Evolutionary conservation across 2,888 invertebrate species (phyloP).

Genomic region (Drosophila cognata): DNA sequence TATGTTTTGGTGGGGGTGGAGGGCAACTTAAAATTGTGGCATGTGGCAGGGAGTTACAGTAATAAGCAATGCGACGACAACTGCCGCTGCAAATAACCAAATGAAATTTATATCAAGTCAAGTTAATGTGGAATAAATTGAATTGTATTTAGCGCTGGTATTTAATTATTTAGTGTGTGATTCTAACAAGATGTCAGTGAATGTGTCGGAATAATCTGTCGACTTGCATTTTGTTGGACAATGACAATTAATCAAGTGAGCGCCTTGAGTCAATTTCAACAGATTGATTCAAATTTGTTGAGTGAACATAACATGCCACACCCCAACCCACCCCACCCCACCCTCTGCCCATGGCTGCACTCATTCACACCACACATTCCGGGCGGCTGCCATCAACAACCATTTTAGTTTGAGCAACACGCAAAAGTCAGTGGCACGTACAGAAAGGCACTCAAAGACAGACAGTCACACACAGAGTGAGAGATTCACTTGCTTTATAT

Average conservation of each 20-base stretch:
- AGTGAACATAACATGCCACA: slow-evolving; percentile 58
- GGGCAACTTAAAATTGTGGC: slow-evolving; percentile 20
- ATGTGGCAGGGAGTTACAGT: slow-evolving; percentile 37
- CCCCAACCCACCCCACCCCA: slow-evolving; percentile 38
- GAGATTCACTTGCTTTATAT: slow-evolving; percentile 8
- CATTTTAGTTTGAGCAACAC: slow-evolving; percentile 70
- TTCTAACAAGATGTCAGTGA: background rate
- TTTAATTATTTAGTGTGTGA: background rate
- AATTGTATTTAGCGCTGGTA: background rate
- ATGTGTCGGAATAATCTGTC: slow-evolving; percentile 6
- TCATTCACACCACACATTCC: background rate
- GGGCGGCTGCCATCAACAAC: slow-evolving; percentile 35
- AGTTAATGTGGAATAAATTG: background rate
- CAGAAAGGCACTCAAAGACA: slow-evolving; percentile 52
- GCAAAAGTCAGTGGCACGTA: slow-evolving; percentile 72
- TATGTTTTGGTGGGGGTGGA: slow-evolving; percentile 34
- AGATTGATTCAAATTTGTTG: slow-evolving; percentile 80
- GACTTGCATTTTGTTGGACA: slow-evolving; percentile 35
- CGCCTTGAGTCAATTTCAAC: slow-evolving; percentile 79
- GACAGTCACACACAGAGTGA: slow-evolving; percentile 9
- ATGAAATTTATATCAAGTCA: background rate
- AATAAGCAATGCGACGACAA: slow-evolving; percentile 55
- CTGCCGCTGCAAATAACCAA: slow-evolving; percentile 33
- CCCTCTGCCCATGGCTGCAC: background rate
- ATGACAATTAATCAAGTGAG: slow-evolving; percentile 74